These are phyloP conservation scores for Lamellibrachia luymesi DNA, from an alignment of 1,140 invertebrate genomes.

Conservation along the genomic window DNA sequence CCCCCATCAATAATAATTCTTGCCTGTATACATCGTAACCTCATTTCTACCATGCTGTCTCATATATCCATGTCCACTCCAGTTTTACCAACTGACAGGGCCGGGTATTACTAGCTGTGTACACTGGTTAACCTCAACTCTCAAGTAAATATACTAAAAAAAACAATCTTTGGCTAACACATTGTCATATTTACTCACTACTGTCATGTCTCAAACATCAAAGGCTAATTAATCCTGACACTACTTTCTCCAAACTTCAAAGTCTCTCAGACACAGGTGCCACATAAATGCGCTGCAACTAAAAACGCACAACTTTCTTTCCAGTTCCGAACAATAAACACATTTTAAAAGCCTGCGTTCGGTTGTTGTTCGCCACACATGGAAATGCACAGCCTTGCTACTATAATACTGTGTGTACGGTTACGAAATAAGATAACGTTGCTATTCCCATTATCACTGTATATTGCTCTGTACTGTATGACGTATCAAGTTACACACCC, in stretches of 20 bases:
- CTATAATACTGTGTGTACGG: not conserved
- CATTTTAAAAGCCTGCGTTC: not conserved
- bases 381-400: not conserved
- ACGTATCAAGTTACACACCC: not conserved
- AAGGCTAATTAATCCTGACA: not conserved
- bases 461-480: not conserved
- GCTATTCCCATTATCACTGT: not conserved
- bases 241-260: not conserved
- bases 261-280: not conserved
- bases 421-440: constrained; percentile 1
- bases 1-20: too few species aligned
- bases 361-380: not conserved
- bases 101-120: too few species aligned
- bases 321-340: not conserved
- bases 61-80: too few species aligned
- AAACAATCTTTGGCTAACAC: too few species aligned
- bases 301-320: not conserved
- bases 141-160: too few species aligned
- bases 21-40: too few species aligned
- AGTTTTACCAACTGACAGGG: too few species aligned
- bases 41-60: too few species aligned
- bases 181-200: not conserved
- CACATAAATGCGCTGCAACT: not conserved
- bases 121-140: too few species aligned
- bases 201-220: not conserved